Evolutionary conservation across 2,113 vertebrate genomes (phyloP), one percentile per base, ranked within the genome.

Genomic region (Bagarius yarrelli): DNA sequence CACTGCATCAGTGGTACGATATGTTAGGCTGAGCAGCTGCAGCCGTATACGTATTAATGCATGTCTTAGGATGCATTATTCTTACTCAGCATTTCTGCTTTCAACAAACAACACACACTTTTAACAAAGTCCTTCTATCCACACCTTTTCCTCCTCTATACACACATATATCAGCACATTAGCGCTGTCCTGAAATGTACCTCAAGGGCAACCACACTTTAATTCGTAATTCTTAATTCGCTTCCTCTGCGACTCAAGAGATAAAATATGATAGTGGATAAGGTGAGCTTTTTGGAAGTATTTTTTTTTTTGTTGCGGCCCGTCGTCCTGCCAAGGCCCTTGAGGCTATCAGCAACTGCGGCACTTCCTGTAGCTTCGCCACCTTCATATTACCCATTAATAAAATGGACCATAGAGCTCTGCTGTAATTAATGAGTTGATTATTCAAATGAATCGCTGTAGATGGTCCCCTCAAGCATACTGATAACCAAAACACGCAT

Each of bases 401-500:
- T 76, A 86, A 81, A 85, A 85, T 85, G 79, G 82, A 66, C 76
- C 83, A 80, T 84, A 82, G 79, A 61, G 30, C 73, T 77, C 11
- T 12, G 34, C 81, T 79, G 81, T 83, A 85, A 83, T 86, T 86
- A 86, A 85, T 25, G 71, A 78, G 81, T 78, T 81, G 83, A 86
- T 86, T 85, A 83, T 85, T 86, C 81, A 83, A 78, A 84, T 83
- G 78, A 83, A 78, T 64, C 64, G 55, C 78, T 63, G 70, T 73
- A 79, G 78, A 84, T 78, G 23, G 61, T 60, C 76, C 86, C 82
- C 86, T 73, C 75, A 84, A 81, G 81, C 82, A 84, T 77, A 75
- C 60, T 78, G 74, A 85, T 77, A 47, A 80, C 50, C 30, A 52
- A 79, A 76, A 69, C 78, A 66, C 15, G 64, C 64, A 76, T 67